Evolutionary conservation across 2,888 invertebrate species (phyloP).

Genomic region (Nomada fucata): DNA sequence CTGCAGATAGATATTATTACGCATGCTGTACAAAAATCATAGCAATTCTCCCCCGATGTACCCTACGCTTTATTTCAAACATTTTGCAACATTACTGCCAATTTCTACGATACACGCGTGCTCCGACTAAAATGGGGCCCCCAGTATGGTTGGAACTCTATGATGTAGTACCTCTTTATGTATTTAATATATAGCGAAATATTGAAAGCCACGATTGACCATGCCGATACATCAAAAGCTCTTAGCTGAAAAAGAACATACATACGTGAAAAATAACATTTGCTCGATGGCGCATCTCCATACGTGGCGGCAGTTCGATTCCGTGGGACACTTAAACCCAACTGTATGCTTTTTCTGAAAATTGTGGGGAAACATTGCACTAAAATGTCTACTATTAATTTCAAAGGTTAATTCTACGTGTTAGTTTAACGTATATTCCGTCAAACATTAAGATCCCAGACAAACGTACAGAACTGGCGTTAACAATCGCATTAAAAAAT

Average conservation of each 20-base stretch:
- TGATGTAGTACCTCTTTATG: too few relatives aligned
- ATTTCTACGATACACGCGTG: too few relatives aligned
- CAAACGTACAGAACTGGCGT: neutral
- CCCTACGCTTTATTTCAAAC: too few relatives aligned
- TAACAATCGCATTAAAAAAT: slow-evolving; percentile 4
- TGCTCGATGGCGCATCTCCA: slow-evolving; percentile 99
- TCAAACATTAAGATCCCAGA: slow-evolving; percentile 3
- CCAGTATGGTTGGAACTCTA: neutral
- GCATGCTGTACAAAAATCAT: too few relatives aligned
- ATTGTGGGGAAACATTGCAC: slow-evolving; percentile 63
- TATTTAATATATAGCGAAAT: slow-evolving; percentile 13
- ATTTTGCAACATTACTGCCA: too few relatives aligned
- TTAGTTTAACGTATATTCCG: slow-evolving; percentile 19
- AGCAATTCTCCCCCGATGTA: too few relatives aligned
- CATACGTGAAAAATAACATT: slow-evolving; percentile 99
- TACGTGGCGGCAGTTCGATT: slow-evolving; percentile 96
- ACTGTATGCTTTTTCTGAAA: slow-evolving; percentile 96
- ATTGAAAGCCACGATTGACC: slow-evolving; percentile 28
- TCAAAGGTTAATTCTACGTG: slow-evolving; percentile 39
- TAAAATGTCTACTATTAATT: slow-evolving; percentile 38
- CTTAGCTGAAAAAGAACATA: slow-evolving; percentile 71
- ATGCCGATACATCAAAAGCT: slow-evolving; percentile 45
- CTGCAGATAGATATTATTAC: too few relatives aligned
- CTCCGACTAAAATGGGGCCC: too few relatives aligned
- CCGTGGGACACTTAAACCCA: slow-evolving; percentile 97